phyloP scores from a whole-genome alignment of 2,888 invertebrate species.

The Agonum fuliginosum region DNA sequence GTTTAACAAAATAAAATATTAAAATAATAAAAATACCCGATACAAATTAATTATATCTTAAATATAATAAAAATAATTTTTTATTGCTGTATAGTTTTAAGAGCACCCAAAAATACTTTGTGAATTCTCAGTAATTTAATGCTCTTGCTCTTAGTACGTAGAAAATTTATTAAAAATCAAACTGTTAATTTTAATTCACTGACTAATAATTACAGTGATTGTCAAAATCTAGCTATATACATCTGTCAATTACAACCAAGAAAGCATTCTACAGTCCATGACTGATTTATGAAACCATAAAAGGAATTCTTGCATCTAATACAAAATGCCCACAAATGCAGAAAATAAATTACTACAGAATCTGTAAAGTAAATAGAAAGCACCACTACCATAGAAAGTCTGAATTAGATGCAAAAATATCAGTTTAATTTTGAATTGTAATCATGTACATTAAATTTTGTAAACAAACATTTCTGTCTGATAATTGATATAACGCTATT shows the following conservation, averaged over 20 bases:
- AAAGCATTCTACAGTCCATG: background rate
- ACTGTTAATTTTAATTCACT: background rate
- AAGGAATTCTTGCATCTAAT: background rate
- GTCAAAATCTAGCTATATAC: background rate
- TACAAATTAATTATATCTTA: background rate
- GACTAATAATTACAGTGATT: background rate
- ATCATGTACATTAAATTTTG: background rate
- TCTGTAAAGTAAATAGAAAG: background rate
- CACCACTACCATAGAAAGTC: background rate
- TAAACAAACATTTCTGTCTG: background rate
- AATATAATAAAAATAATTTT: background rate
- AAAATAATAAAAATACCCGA: background rate
- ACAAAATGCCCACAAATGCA: background rate
- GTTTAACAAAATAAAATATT: too few relatives aligned
- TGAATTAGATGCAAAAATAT: background rate
- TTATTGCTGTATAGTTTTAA: background rate
- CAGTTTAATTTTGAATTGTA: background rate
- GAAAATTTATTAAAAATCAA: background rate
- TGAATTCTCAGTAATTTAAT: background rate
- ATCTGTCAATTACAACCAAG: too few relatives aligned
- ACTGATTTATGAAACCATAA: background rate
- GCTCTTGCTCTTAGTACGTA: background rate
- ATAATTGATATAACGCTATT: too few relatives aligned
- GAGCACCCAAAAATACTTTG: background rate
- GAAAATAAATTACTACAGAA: background rate